Base-by-base conservation (phyloP, 2,888 invertebrate species). In the Cryptocheilus praepositus region DNA sequence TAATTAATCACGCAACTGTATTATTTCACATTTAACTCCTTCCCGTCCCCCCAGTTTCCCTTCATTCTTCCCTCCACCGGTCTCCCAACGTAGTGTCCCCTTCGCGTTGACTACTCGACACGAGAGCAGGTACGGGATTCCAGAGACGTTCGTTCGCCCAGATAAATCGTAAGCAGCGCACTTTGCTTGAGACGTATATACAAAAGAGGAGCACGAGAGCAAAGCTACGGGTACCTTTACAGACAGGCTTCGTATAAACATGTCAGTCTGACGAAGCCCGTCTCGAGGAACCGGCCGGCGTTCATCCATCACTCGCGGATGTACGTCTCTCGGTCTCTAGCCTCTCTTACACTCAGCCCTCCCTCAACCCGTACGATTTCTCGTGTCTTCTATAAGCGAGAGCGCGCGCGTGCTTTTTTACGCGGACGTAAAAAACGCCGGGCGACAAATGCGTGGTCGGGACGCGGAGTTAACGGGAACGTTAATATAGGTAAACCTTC, bases 1-100 rank as follows among this genome's bases (percentile, higher is more conserved):
- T 86, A 84, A 88, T 88, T 88, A 88, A 88, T 88, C 86, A 88
- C 79, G 78, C 81, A 80, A 87, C 86, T 87, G 84, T 85, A 88
- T 88, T 86, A 88, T 87, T 87, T 86, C 81, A 81, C 81, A 81
- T 84, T 87, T 84, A 85, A 76, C 67, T 45, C 59, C 67, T 57
- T 52, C 63, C 56, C 18, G 22, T 4, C 64, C 52, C 62, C 28
- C 51, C 43, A 61, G 13, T 55, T 63, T 54, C 45, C 61, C 43
- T 19, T 52, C 63, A 16, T 61, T 52, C 58, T 52, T 19, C 25
- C 21, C n/a, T 54, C 64, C 55, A 3, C n/a, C 55, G 28, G 36
- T 72, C 76, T 76, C 64, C 43, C 11, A 36, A 11, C 3, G 4
- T 11, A 7, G 11, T 11, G 73, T 73, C 72, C 73, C 68, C 73